These are phyloP conservation scores for Centroberyx gerrardi DNA, from an alignment of 2,797 vertebrate species.

Conservation along the genomic window DNA sequence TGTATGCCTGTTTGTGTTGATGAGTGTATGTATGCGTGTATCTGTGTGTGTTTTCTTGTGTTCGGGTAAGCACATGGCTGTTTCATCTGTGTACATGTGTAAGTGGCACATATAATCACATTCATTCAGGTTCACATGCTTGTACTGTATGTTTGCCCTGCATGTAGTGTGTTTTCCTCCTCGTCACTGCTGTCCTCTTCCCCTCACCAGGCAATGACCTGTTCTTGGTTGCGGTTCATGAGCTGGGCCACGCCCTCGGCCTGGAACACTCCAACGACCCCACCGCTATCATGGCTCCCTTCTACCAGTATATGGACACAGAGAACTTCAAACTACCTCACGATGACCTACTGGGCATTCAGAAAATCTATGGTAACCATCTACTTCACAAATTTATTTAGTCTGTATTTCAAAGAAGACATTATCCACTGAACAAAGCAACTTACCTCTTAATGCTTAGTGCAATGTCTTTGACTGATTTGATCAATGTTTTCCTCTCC, in stretches of 20 bases:
- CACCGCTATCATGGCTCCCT: conserved; percentile 91
- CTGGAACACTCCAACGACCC: conserved; percentile 90
- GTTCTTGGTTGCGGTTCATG: conserved; percentile 91
- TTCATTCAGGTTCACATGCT: not conserved
- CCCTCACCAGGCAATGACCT: conserved; percentile 87
- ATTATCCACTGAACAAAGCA: not conserved
- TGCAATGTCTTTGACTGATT: not conserved
- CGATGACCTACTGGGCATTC: conserved; percentile 91
- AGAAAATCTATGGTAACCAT: conserved; percentile 88
- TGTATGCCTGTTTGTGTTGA: too few relatives aligned
- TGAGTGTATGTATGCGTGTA: not conserved
- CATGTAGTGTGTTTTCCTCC: not conserved
- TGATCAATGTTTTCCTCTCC: not conserved
- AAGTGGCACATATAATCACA: not conserved
- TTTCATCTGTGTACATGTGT: not conserved
- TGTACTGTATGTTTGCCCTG: not conserved
- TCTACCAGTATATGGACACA: conserved; percentile 91
- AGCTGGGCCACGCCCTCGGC: conserved; percentile 90
- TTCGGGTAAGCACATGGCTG: not conserved
- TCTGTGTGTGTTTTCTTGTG: not conserved
- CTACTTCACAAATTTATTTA: not conserved
- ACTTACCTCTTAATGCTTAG: not conserved
- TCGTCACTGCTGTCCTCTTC: conserved; percentile 5
- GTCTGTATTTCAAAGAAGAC: not conserved
- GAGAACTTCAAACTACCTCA: conserved; percentile 91